phyloP scores from a whole-genome alignment of 2,888 invertebrate genomes.

The Oscheius sp. region DNA sequence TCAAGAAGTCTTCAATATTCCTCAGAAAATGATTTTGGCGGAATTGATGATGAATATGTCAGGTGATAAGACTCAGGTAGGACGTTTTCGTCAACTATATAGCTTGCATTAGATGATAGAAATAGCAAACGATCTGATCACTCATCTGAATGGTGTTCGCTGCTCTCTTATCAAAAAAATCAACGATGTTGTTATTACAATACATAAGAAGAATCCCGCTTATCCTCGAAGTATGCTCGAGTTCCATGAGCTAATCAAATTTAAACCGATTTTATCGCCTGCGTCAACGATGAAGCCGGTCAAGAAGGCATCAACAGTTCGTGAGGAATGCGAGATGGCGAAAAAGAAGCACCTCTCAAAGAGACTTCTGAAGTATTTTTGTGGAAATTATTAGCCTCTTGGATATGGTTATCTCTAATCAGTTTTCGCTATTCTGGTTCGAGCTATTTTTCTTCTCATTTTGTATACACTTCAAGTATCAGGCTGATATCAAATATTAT shows the following conservation, averaged over 20 bases:
- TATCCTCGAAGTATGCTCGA: constrained; percentile 16
- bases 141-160: constrained; percentile 12
- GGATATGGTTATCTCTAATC: no score
- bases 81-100: no score
- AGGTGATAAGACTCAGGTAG: constrained; percentile 9
- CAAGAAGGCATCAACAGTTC: no score
- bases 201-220: background rate
- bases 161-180: constrained; percentile 2
- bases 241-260: constrained; percentile 3
- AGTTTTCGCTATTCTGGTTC: no score
- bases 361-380: constrained; percentile 1
- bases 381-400: constrained; percentile 9
- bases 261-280: background rate
- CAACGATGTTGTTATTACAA: constrained; percentile 3
- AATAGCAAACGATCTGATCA: constrained; percentile 6
- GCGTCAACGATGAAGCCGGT: background rate
- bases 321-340: constrained; percentile 3
- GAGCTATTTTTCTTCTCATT: no score
- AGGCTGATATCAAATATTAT: no score
- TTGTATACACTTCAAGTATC: background rate
- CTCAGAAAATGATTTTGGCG: constrained; percentile 12
- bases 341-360: constrained; percentile 1
- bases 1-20: constrained; percentile 19
- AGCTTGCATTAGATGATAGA: constrained; percentile 21
- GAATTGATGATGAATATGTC: constrained; percentile 11